Evolutionary conservation across 2,888 invertebrate genomes (phyloP).

Genomic region (Zeuzera pyrina): DNA sequence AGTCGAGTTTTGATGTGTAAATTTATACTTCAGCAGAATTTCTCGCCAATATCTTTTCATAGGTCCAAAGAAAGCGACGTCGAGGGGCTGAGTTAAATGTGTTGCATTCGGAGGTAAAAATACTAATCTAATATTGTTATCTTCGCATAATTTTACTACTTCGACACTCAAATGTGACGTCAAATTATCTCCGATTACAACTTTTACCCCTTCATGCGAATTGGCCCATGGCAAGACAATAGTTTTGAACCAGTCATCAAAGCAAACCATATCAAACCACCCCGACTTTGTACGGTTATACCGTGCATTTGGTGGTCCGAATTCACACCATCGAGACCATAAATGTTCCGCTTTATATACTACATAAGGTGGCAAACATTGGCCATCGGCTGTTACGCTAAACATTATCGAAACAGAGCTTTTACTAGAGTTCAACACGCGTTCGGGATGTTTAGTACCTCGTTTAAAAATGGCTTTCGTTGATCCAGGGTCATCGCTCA

Average conservation of each 20-base stretch:
- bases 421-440: background rate
- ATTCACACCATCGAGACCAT: background rate
- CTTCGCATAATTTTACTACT: slow-evolving; percentile 3
- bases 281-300: background rate
- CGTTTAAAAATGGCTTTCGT: slow-evolving; percentile 12
- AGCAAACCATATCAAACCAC: background rate
- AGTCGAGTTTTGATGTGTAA: background rate
- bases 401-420: background rate
- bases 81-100: background rate
- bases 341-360: background rate
- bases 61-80: background rate
- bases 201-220: slow-evolving; percentile 4
- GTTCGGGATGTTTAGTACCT: slow-evolving; percentile 9
- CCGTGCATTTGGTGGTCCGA: background rate
- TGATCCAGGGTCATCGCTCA: slow-evolving; percentile 14
- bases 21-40: slow-evolving; percentile 2
- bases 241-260: background rate
- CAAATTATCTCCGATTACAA: slow-evolving; percentile 13
- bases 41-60: slow-evolving; percentile 5
- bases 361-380: background rate
- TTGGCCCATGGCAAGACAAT: slow-evolving; percentile 4
- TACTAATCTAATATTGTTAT: slow-evolving; percentile 5
- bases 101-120: slow-evolving; percentile 4
- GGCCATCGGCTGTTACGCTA: background rate
- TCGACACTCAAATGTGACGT: slow-evolving; percentile 7